Evolutionary conservation across 1,140 invertebrate species (phyloP).

Genomic region (Apis laboriosa): DNA sequence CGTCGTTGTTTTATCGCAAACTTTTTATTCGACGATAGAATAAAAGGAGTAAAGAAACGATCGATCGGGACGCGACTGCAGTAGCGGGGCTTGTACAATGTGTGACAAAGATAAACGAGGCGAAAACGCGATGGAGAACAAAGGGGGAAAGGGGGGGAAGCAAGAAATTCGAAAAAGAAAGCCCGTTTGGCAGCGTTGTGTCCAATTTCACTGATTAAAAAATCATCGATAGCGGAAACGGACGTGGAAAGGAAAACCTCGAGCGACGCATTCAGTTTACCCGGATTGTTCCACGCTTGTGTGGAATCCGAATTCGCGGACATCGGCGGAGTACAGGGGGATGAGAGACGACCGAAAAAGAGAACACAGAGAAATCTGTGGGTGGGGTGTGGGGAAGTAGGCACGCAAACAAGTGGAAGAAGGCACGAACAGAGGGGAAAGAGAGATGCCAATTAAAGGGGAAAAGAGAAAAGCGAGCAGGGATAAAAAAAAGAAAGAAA

Average conservation of each 20-base stretch:
- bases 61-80: background rate
- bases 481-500: background rate
- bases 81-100: background rate
- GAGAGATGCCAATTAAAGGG: slow-evolving; percentile 45
- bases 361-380: background rate
- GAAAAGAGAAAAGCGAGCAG: slow-evolving; percentile 22
- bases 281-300: slow-evolving; percentile 55
- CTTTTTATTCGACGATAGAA: background rate
- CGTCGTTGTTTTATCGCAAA: slow-evolving; percentile 9
- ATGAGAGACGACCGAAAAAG: slow-evolving; percentile 20
- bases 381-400: background rate
- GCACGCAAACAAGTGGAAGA: slow-evolving; percentile 27
- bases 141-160: background rate
- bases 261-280: slow-evolving; percentile 60
- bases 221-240: slow-evolving; percentile 29
- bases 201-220: slow-evolving; percentile 36
- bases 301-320: slow-evolving; percentile 58
- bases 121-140: background rate
- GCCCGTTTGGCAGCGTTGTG: background rate
- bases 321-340: slow-evolving; percentile 51
- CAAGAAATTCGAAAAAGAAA: background rate
- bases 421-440: slow-evolving; percentile 29
- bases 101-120: background rate
- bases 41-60: background rate
- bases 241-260: slow-evolving; percentile 11